Base-by-base conservation (phyloP, 2,113 vertebrate genomes). In the Carlito syrichta region DNA sequence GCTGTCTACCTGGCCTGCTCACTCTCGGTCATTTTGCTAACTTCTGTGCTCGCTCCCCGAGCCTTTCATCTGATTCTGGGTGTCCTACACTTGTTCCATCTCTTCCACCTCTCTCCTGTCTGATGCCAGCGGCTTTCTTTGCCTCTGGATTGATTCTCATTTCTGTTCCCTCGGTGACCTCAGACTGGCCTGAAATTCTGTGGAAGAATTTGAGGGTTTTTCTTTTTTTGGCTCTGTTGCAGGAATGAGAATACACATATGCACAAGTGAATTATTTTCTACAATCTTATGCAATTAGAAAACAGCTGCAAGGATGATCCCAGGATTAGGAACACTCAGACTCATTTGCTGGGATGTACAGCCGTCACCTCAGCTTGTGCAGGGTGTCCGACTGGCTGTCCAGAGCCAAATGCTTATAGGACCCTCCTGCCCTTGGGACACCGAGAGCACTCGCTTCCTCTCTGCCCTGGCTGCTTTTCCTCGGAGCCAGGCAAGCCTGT, bases 261-360 rank as follows among this genome's bases (percentile, higher is more conserved):
- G 9, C 66, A 77, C 50, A 63, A 74, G 58, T 23, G 48, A 56
- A 62, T 92, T 95, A 45, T 92, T 92, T 94, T 77, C 43, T 82
- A 25, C 30, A 87, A 76, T 81, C 76, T 38, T 85, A 17, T 8
- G 20, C 32, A 85, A 73, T 87, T 81, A 91, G 60, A 25, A 86
- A 68, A 40, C 94, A 96, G 54, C 91, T 95, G 52, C 60, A 69
- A 38, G 78, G 52, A 35, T 35, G 91, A 81, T 79, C 40, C 87
- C 0, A 3, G 60, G 45, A 43, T 62, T 68, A 48, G 60, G 60
- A 78, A 56, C 78, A 58, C 66, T 50, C 79, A 32, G 10, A 8
- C 23, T 35, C 58, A n/a, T 63, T 94, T 76, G 20, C 43, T 74
- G 73, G 38, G 66, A 30, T 45, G 27, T 0, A 13, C 38, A 54